These are phyloP conservation scores for Taenioides sp. DNA, from an alignment of 2,797 vertebrate species.

Conservation along the genomic window DNA sequence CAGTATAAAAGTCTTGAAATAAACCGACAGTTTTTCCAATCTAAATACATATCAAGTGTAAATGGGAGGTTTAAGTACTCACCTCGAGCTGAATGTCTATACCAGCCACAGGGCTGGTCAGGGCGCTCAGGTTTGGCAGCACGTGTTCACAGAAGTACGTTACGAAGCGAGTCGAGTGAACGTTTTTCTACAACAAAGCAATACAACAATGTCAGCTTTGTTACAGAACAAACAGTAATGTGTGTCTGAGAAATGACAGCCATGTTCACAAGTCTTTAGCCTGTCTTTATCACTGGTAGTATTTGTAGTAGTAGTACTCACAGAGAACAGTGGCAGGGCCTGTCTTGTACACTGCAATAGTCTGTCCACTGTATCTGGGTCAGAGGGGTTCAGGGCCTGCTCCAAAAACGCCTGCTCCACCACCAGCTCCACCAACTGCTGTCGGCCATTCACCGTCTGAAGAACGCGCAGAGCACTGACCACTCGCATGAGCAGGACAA, in stretches of 20 bases:
- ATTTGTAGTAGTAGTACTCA: constrained; percentile 61
- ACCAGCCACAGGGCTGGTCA: constrained; percentile 92
- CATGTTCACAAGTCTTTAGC: too few relatives aligned
- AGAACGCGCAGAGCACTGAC: constrained; percentile 87
- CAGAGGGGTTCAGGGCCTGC: constrained; percentile 90
- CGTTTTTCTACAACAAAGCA: constrained; percentile 87
- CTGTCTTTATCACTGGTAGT: too few relatives aligned
- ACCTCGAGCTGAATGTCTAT: constrained; percentile 98
- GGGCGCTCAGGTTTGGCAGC: constrained; percentile 89
- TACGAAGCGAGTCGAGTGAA: constrained; percentile 96
- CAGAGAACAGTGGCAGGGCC: constrained; percentile 94
- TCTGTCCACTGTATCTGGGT: constrained; percentile 92
- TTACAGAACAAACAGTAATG: too few relatives aligned
- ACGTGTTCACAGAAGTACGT: constrained; percentile 97
- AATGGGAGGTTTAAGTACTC: constrained; percentile 14
- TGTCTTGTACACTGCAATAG: constrained; percentile 96
- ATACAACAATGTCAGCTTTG: not conserved
- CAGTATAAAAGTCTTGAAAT: too few relatives aligned
- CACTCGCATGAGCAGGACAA: constrained; percentile 96
- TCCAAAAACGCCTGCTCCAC: constrained; percentile 96
- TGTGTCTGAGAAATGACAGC: too few relatives aligned
- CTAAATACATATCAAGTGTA: too few relatives aligned
- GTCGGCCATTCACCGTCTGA: constrained; percentile 94
- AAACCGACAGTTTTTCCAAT: too few relatives aligned
- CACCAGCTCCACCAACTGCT: constrained; percentile 95